Evolutionary conservation across 2,113 vertebrate species (phyloP), one percentile per base, ranked within the genome.

Genomic region (Lampris megalopsis): DNA sequence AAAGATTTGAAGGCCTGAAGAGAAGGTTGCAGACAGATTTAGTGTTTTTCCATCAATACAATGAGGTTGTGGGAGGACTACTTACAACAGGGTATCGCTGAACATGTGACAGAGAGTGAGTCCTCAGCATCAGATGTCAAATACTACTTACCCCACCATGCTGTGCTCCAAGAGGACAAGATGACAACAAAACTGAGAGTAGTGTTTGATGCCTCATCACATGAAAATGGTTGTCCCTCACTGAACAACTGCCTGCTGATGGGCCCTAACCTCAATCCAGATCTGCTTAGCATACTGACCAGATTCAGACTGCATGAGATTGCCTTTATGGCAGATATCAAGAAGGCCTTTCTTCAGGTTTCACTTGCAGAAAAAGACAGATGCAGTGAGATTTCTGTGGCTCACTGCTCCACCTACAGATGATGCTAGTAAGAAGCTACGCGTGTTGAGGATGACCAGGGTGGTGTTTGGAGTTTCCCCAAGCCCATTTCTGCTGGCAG

Each of bases 351-450:
- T 35, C 53, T 84, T 54, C 63, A 77, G 48, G 69, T 80, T 38
- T 63, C 69, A 10, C 66, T 71, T 0, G 49, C 63, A 63, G 69
- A 79, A 45, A 40, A 11, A 38, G 79, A 79, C 0, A 56, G 75
- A 86, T 64, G 71, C 84, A 42, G 78, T 74, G 9, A 82, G 66
- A 67, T 86, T 75, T 65, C 59, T 84, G 74, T 84, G 87, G 81
- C 40, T 86, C 10, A 49, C 60, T 49, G 72, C 47, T 3, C 63
- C 67, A 43, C 9, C 67, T 60, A 73, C 49, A 1, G 54, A 65
- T 1, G 56, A 79, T 5, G 49, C 6, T n/a, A 10, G 7, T 3
- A 37, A 66, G 24, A 43, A 77, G 4, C 7, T 64, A 13, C 9
- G 37, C 1, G 1, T 77, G n/a, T 5, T 64, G 0, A 77, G 64